These are phyloP conservation scores for Takifugu rubripes DNA, from an alignment of 2,797 vertebrate species.

Conservation along the genomic window DNA sequence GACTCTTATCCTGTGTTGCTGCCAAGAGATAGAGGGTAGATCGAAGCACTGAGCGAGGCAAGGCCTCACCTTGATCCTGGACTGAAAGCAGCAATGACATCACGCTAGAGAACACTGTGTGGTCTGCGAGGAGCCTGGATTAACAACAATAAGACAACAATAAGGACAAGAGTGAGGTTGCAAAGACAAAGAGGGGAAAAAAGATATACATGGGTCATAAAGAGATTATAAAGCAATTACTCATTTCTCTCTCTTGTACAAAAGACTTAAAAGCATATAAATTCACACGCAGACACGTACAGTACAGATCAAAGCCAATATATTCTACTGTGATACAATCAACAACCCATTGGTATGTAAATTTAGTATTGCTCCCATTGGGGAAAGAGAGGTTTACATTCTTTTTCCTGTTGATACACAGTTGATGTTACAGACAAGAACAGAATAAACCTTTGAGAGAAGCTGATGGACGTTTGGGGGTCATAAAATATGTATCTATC, in stretches of 20 bases:
- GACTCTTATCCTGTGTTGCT: conserved; percentile 80
- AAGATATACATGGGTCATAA: too few relatives aligned
- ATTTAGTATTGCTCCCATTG: conserved; percentile 38
- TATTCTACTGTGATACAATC: too few relatives aligned
- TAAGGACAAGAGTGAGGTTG: not conserved
- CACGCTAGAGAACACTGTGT: conserved; percentile 80
- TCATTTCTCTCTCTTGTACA: too few relatives aligned
- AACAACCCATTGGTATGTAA: conserved; percentile 21
- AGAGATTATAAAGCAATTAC: too few relatives aligned
- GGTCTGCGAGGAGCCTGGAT: conserved; percentile 85
- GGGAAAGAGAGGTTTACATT: conserved; percentile 38
- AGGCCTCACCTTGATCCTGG: conserved; percentile 72
- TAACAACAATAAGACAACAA: conserved; percentile 9
- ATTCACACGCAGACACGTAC: conserved; percentile 15
- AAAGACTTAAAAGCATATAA: not conserved
- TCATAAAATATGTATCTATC: conserved; percentile 51
- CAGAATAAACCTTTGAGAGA: conserved; percentile 41
- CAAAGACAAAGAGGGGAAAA: too few relatives aligned
- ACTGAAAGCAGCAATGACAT: conserved; percentile 77
- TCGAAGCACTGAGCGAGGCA: conserved; percentile 76
- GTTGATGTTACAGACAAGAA: conserved; percentile 23
- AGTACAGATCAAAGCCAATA: not conserved
- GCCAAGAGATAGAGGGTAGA: conserved; percentile 87
- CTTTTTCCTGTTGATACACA: conserved; percentile 21
- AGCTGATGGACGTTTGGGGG: conserved; percentile 19